A percentile compares a stretch with the other conserved stretches of the same genome.
These are phyloP conservation scores for Tachystola acroxantha DNA, from an alignment of 2,888 invertebrate species.

Conservation along the genomic window DNA sequence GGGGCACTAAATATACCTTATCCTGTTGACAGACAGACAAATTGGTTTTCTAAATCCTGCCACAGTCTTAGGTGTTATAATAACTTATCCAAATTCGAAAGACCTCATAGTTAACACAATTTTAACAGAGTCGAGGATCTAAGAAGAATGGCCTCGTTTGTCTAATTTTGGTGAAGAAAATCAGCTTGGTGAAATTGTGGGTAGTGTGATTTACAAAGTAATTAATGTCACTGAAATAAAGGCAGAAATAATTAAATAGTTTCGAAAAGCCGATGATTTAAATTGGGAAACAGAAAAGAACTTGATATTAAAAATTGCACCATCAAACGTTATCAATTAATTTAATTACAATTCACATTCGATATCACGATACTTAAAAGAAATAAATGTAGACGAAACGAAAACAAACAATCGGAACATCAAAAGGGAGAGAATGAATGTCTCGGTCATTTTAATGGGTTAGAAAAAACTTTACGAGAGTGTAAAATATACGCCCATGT, in stretches of 20 bases:
- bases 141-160: slow-evolving; percentile 18
- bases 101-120: slow-evolving; percentile 9
- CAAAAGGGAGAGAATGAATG: too few relatives aligned
- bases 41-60: slow-evolving; percentile 56
- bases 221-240: slow-evolving; percentile 8
- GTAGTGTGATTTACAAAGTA: slow-evolving; percentile 33
- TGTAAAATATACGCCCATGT: too few relatives aligned
- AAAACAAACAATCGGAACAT: too few relatives aligned
- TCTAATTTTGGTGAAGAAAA: slow-evolving; percentile 37
- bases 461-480: too few relatives aligned
- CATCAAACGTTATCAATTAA: too few relatives aligned
- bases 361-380: too few relatives aligned
- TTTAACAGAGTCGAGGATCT: slow-evolving; percentile 2
- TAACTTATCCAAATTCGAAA: slow-evolving; percentile 19
- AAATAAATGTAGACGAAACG: too few relatives aligned
- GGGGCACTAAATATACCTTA: slow-evolving; percentile 44
- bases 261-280: too few relatives aligned
- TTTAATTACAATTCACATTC: too few relatives aligned
- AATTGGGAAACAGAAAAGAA: too few relatives aligned
- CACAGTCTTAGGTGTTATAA: slow-evolving; percentile 5
- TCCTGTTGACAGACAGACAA: slow-evolving; percentile 64
- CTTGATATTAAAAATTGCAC: too few relatives aligned
- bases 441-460: too few relatives aligned
- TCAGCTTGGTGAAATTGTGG: slow-evolving; percentile 38
- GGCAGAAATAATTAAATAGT: neutral